Conservation (phyloP, 2,113 vertebrate species). For the Recurvirostra avosetta region DNA sequence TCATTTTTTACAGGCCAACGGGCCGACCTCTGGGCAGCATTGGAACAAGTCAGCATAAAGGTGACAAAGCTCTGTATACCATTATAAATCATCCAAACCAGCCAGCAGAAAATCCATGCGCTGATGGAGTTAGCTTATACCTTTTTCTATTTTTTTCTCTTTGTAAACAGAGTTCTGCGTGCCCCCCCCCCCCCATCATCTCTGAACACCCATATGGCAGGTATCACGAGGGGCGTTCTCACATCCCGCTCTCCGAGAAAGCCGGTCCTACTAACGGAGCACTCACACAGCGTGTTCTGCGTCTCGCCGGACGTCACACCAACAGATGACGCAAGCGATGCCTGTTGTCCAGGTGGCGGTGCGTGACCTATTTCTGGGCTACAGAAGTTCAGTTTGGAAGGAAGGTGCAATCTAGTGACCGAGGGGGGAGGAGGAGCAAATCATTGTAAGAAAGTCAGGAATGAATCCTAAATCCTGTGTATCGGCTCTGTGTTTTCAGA, state of each 20-base stretch:
- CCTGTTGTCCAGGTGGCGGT: not conserved
- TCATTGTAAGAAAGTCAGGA: not conserved
- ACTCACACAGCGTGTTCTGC: accelerated
- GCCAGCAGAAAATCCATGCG: not conserved
- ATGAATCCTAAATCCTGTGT: not conserved
- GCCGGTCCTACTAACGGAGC: accelerated
- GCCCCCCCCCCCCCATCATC: not conserved
- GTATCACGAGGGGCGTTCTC: not conserved
- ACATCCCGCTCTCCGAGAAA: not conserved
- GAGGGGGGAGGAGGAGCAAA: not conserved
- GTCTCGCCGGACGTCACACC: not conserved
- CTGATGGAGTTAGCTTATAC: not conserved
- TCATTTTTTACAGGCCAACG: not conserved
- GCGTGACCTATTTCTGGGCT: not conserved
- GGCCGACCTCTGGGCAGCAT: not conserved
- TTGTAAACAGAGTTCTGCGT: not conserved
- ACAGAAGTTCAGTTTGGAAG: not conserved
- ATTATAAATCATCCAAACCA: slow-evolving; percentile 12
- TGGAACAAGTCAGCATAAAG: slow-evolving; percentile 27
- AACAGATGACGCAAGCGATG: not conserved
- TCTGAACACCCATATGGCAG: not conserved
- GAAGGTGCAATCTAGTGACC: not conserved
- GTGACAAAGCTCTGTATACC: not conserved
- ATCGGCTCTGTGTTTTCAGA: not conserved
- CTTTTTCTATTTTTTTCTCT: not conserved